Base-by-base conservation (phyloP, 64 coral and sea anemone genomes). In the Cladopsammia gracilis region DNA sequence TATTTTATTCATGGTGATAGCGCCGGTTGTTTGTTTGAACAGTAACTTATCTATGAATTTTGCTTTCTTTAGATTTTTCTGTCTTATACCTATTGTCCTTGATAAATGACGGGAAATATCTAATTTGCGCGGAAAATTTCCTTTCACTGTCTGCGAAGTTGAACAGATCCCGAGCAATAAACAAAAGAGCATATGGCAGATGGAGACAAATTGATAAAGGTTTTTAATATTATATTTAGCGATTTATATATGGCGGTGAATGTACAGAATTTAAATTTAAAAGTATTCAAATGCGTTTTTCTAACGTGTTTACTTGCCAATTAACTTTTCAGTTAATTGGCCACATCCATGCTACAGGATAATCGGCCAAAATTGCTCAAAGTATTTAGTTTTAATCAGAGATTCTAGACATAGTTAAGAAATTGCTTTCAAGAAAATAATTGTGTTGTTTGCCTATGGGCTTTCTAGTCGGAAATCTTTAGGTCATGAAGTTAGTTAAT, bases 281-380 rank as follows among this genome's bases (percentile, higher is more conserved):
- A 34, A 60, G 52, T 23, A 64, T 82, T 64, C 79, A 64, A 84
- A 67, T n/a, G 16, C 8, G 3, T 64, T 75, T 75, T 83, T 64
- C 46, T 11, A 64, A 45, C 8, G 22, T 51, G 58, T 84, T 84
- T 67, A 67, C 67, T 84, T 66, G 25, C 5, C 60, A 68, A 68
- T 67, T 67, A 68, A 45, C 45, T 25, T 84, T 24, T 80, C 5
- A 80, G 57, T 10, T 43, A 50, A 75, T 75, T 75, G 72, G 16
- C 4, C 8, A n/a, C 47, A 49, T 75, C 19, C 6, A 79, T 10
- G 53, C 53, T 56, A 77, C 20, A 13, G 22, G 50, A 77, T 77
- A 77, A 77, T 77, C 48, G n/a, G 3, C 20, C 20, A 56, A 56
- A 24, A 23, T 77, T 19, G 10, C 20, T 12, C 10, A 24, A 77